Evolutionary conservation across 2,113 vertebrate genomes (phyloP).

Genomic region (Dasyurus viverrinus): DNA sequence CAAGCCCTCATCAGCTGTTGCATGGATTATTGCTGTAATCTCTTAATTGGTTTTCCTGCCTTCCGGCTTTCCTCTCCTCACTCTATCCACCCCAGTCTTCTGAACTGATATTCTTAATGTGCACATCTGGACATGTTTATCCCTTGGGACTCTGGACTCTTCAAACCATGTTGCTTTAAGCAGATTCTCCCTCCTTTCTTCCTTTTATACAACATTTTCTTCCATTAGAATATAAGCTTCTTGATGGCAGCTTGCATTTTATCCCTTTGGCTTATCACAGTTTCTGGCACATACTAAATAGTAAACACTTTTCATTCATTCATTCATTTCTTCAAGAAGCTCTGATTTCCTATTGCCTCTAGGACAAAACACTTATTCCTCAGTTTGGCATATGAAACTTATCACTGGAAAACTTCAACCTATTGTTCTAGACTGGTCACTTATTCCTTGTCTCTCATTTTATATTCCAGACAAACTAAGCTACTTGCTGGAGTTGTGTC

Average conservation of each 20-base stretch:
- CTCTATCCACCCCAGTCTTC: background rate
- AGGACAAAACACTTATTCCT: background rate
- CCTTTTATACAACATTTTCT: background rate
- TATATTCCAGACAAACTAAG: background rate
- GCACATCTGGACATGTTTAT: background rate
- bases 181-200: background rate
- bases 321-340: background rate
- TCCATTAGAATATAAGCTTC: background rate
- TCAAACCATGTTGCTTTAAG: background rate
- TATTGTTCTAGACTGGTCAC: background rate
- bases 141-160: background rate
- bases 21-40: background rate
- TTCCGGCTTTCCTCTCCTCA: background rate
- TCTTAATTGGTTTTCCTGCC: background rate
- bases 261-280: background rate
- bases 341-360: background rate
- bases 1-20: background rate
- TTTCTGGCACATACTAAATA: background rate
- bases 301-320: background rate
- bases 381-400: background rate
- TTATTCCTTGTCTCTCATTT: background rate
- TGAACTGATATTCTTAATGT: background rate
- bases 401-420: background rate
- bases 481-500: background rate
- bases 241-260: background rate